A percentile compares a stretch with the other conserved stretches of the same genome.
Evolutionary conservation across 2,797 vertebrate genomes (phyloP).

Genomic region (Channa striata): DNA sequence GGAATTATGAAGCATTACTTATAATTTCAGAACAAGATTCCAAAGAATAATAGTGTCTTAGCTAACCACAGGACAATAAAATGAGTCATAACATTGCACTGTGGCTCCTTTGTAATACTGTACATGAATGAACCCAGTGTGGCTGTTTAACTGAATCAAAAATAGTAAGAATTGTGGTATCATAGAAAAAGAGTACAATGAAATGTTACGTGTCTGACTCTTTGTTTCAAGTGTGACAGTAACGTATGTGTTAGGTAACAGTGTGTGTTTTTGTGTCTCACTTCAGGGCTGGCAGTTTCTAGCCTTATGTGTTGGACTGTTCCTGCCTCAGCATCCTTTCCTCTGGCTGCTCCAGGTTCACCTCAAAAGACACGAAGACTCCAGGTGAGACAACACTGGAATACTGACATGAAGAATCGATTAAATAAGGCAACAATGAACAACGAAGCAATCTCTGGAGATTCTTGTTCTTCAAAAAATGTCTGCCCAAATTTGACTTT

Average conservation of each 20-base stretch:
- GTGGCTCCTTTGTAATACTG: neutral
- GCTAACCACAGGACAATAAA: neutral
- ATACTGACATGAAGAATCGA: neutral
- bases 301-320: slow-evolving; percentile 94
- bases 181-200: neutral
- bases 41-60: neutral
- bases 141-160: slow-evolving; percentile 1
- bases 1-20: neutral
- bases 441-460: too few species aligned
- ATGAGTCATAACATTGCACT: slow-evolving; percentile 1
- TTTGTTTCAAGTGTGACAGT: neutral
- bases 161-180: neutral
- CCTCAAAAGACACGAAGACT: slow-evolving; percentile 91
- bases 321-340: slow-evolving; percentile 95
- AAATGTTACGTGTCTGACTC: neutral
- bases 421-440: too few species aligned
- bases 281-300: slow-evolving; percentile 96
- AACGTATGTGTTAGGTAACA: neutral
- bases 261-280: slow-evolving; percentile 43
- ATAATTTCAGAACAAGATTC: neutral
- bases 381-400: slow-evolving; percentile 85
- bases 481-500: too few species aligned
- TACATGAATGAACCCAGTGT: neutral
- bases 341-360: slow-evolving; percentile 95
- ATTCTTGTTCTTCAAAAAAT: too few species aligned